phyloP scores from a whole-genome alignment of 2,888 invertebrate species.

The Pachydiplax longipennis region DNA sequence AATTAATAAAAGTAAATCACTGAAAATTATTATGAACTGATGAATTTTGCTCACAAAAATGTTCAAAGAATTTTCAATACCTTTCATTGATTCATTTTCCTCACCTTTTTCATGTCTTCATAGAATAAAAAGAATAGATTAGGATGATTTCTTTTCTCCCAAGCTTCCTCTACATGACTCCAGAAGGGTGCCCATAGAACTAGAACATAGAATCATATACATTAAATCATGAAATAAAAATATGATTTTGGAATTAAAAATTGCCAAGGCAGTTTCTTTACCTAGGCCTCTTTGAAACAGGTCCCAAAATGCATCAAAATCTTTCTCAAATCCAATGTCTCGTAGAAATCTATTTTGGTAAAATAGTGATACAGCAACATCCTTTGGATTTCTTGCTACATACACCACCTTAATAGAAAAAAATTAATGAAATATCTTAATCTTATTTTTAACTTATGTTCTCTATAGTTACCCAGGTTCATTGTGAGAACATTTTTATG shows the following conservation, averaged over 20 bases:
- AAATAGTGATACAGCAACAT: slow-evolving; percentile 48
- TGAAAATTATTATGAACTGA: too few relatives aligned
- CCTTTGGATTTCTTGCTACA: slow-evolving; percentile 49
- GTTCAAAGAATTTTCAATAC: too few relatives aligned
- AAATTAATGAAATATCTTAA: too few relatives aligned
- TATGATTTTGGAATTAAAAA: background rate
- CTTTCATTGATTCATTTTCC: background rate
- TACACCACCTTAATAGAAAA: slow-evolving; percentile 46
- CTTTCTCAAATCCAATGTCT: slow-evolving; percentile 9
- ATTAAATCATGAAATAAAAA: background rate
- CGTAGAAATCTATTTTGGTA: slow-evolving; percentile 46
- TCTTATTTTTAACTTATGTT: too few relatives aligned
- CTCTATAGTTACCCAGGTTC: too few relatives aligned
- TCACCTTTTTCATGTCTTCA: slow-evolving; percentile 76
- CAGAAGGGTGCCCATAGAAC: slow-evolving; percentile 81
- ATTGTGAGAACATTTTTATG: too few relatives aligned
- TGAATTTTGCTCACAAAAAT: too few relatives aligned
- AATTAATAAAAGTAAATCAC: too few relatives aligned
- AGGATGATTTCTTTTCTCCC: slow-evolving; percentile 69
- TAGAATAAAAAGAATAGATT: slow-evolving; percentile 81
- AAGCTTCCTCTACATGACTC: slow-evolving; percentile 80
- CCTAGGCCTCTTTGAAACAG: slow-evolving; percentile 27
- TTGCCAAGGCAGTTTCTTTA: background rate
- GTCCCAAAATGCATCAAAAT: slow-evolving; percentile 37
- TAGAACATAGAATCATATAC: slow-evolving; percentile 57